Evolutionary conservation across 2,797 vertebrate species (phyloP).

Genomic region (Cottoperca gobio): DNA sequence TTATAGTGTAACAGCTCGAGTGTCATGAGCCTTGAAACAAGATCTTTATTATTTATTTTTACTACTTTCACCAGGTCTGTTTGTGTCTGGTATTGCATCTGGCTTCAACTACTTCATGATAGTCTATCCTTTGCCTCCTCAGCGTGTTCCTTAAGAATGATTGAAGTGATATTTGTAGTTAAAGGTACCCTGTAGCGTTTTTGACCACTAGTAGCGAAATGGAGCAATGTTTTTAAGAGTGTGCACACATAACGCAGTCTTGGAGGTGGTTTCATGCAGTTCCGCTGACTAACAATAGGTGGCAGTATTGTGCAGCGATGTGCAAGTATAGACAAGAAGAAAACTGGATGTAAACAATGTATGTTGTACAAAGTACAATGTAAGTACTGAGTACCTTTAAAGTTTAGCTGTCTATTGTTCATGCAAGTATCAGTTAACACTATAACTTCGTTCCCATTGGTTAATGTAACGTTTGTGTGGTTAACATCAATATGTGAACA

Average conservation of each 20-base stretch:
- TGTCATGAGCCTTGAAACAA: background rate
- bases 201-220: background rate
- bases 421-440: background rate
- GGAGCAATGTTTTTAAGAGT: background rate
- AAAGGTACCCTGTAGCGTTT: background rate
- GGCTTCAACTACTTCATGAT: background rate
- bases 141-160: background rate
- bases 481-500: background rate
- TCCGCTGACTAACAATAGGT: background rate
- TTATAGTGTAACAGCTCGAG: background rate
- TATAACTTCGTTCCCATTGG: background rate
- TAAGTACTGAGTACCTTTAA: too few relatives aligned
- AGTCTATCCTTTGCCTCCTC: background rate
- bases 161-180: background rate
- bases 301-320: conserved; percentile 3
- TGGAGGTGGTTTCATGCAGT: background rate
- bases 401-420: too few relatives aligned
- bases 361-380: too few relatives aligned
- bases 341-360: background rate
- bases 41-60: background rate
- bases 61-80: background rate
- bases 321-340: background rate
- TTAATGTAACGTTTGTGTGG: background rate
- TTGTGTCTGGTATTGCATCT: background rate
- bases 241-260: background rate